Percentiles rank a stretch among this genome's conserved stretches.
Evolutionary conservation across 2,113 vertebrate genomes (phyloP).

Genomic region (Rhodinocichla rosea): DNA sequence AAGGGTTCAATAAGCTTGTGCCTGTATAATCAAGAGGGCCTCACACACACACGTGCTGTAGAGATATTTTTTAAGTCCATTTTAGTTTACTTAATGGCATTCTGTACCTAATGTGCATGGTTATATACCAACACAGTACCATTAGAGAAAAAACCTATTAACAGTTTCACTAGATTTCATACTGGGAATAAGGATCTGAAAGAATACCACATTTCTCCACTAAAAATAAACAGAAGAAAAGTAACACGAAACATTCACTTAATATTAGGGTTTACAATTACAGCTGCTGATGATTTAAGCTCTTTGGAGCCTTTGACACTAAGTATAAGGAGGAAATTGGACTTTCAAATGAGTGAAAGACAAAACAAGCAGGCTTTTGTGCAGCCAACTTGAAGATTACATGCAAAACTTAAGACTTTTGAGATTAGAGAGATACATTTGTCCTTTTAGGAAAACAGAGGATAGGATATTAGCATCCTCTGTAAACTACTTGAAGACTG

Average conservation of each 20-base stretch:
- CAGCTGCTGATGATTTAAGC: background rate
- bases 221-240: background rate
- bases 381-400: background rate
- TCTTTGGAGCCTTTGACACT: background rate
- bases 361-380: constrained; percentile 11
- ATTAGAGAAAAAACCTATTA: background rate
- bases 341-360: background rate
- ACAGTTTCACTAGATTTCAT: background rate
- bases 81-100: background rate
- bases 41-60: rapidly evolving
- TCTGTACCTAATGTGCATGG: background rate
- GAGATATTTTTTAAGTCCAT: background rate
- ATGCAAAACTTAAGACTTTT: background rate
- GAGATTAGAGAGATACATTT: background rate
- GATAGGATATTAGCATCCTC: constrained; percentile 33
- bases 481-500: background rate
- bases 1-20: background rate
- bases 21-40: background rate
- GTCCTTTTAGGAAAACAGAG: background rate
- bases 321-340: background rate
- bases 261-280: background rate
- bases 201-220: background rate
- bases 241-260: background rate
- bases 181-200: background rate
- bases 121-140: background rate